Conservation (phyloP, 2,113 vertebrate genomes). For the Corythaixoides concolor region DNA sequence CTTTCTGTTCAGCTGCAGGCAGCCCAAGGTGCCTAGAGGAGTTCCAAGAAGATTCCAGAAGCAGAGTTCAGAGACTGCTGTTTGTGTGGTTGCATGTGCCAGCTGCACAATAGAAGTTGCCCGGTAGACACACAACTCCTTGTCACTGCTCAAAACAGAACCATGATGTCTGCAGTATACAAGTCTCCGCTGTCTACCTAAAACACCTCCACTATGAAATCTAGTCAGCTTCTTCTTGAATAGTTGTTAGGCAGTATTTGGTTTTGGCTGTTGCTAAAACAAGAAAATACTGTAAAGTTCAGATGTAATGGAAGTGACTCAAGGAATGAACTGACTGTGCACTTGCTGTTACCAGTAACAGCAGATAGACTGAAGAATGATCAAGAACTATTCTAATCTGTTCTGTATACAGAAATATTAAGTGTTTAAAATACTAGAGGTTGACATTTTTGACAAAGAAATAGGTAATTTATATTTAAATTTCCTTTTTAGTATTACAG, state of each 20-base stretch:
- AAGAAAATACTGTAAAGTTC: neutral
- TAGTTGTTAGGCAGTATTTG: neutral
- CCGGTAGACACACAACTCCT: neutral
- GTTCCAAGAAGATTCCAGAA: neutral
- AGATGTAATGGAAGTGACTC: neutral
- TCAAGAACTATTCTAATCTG: neutral
- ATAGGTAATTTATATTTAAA: neutral
- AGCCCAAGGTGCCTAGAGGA: neutral
- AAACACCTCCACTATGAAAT: neutral
- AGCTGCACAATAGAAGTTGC: neutral
- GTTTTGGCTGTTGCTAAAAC: neutral
- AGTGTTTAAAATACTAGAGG: neutral
- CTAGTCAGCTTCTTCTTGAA: neutral
- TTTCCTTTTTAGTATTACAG: neutral
- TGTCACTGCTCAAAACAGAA: neutral
- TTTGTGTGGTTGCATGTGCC: accelerated
- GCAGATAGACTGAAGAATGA: neutral
- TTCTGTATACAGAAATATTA: neutral
- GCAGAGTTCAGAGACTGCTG: neutral
- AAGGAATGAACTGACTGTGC: neutral
- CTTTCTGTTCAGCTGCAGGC: neutral
- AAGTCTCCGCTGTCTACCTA: neutral
- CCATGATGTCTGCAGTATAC: neutral
- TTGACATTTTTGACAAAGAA: neutral
- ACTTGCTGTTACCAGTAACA: neutral